Base-by-base conservation (phyloP, 2,113 vertebrate species). In the Stegastes partitus region DNA sequence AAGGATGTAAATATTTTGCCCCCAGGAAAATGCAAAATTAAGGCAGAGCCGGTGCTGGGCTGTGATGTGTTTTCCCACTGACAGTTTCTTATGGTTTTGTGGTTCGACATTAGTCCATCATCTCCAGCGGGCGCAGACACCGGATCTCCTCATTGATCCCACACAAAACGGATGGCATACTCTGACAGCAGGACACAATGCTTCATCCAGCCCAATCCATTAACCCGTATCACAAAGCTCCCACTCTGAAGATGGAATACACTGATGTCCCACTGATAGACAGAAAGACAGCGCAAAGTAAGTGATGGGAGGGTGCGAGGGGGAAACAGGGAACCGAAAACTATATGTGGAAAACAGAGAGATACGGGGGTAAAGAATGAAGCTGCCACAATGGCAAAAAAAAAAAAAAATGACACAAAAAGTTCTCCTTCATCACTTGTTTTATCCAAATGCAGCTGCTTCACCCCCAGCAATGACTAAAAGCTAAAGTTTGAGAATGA, bases 151-250 rank as follows among this genome's bases (percentile, higher is more conserved):
- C 85, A 88, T 86, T 86, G 87, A 92, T 92, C 88, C 66, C 76
- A n/a, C 65, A 68, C 78, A 80, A 84, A 91, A 91, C 84, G 86
- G 90, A 91, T 90, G 90, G 68, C 58, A 26, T 16, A 37, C 79
- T 79, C 80, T 51, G 75, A 79, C 83, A 71, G 74, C 63, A 54
- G 80, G 82, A 87, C 87, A 86, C 70, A 77, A 82, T 83, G 83
- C 88, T 78, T 89, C 88, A 89, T 89, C 91, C 85, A 83, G 83
- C 79, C 86, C 81, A 45, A 86, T 89, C 85, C 87, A 91, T 90
- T 89, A 89, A 89, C 87, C 86, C 72, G 82, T 81, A 85, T 89
- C 88, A 75, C 79, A 70, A 50, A 85, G 81, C 82, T 69, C 75
- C 82, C 76, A 54, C 86, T 55, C 82, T 14, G 83, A 83, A 83